These are phyloP conservation scores for Proterorhinus semilunaris DNA, from an alignment of 2,113 vertebrate genomes.

Conservation along the genomic window DNA sequence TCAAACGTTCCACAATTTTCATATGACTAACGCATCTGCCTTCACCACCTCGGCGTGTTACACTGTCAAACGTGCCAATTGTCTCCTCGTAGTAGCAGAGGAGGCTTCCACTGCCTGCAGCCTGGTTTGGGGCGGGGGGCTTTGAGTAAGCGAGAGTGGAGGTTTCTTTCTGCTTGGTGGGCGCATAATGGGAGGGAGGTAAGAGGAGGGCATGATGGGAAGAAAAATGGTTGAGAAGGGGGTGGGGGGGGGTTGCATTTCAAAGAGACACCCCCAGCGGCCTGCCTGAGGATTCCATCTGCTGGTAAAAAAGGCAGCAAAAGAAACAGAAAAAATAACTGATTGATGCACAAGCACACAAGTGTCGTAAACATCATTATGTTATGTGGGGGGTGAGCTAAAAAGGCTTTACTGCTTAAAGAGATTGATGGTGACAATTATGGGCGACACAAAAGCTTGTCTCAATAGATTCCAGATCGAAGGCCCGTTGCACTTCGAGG, in stretches of 20 bases:
- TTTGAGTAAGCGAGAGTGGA: slow-evolving; percentile 53
- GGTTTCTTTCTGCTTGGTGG: slow-evolving; percentile 57
- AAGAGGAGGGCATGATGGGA: slow-evolving; percentile 10
- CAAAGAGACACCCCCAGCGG: slow-evolving; percentile 58
- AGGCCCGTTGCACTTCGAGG: neutral
- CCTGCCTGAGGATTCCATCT: slow-evolving; percentile 72
- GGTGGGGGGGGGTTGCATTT: slow-evolving; percentile 29
- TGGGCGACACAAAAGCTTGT: neutral
- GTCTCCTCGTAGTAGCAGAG: slow-evolving; percentile 49
- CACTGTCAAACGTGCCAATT: slow-evolving; percentile 62
- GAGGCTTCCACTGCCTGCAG: slow-evolving; percentile 63
- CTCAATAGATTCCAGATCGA: neutral
- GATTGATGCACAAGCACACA: slow-evolving; percentile 37
- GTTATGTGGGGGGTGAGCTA: slow-evolving; percentile 22
- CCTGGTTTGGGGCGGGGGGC: slow-evolving; percentile 54
- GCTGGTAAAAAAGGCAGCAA: slow-evolving; percentile 54
- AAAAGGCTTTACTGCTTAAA: neutral
- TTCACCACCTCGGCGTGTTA: slow-evolving; percentile 42
- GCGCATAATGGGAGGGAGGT: slow-evolving; percentile 17
- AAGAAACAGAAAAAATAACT: slow-evolving; percentile 31
- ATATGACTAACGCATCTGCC: slow-evolving; percentile 61
- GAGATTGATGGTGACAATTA: neutral
- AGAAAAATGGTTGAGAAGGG: neutral
- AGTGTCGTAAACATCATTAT: slow-evolving; percentile 41
- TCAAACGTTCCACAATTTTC: slow-evolving; percentile 56